Base-by-base conservation (phyloP, 2,797 vertebrate species). In the Protonibea diacanthus region DNA sequence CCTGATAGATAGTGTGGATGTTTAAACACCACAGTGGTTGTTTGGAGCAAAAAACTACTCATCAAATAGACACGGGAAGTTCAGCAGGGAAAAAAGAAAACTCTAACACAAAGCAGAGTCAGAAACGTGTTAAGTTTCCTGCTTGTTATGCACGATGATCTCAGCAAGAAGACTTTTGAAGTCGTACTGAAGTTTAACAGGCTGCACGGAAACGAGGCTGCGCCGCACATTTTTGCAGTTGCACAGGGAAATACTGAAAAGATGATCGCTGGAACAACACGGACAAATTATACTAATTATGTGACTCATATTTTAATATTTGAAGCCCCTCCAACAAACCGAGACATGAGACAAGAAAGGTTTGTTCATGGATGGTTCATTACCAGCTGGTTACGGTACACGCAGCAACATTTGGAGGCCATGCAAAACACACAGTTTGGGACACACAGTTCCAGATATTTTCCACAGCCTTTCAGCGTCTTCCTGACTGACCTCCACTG, bases 341-440 rank as follows among this genome's bases (percentile, higher is more conserved):
- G 21, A 38, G 20, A 45, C 72, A 59, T 0, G 29, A 47, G 27
- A 27, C 25, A 38, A 40, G 27, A 21, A 27, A 6, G 6, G 18
- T 59, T 27, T 61, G 49, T 45, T 68, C 11, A 17, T 38, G 42
- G 61, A 14, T 11, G 21, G 51, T n/a, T 49, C 3, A 42, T 12
- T 10, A 44, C 44, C n/a, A 21, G 51, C n/a, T 23, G 8, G 11
- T 33, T 2, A 45, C 33, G 29, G 14, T 15, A 60, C 33, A n/a
- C 2, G 38, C 27, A 40, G 20, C 9, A 55, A 23, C 47, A 61
- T 40, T 40, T 44, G 5, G 38, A 45, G 27, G 9, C 21, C 29
- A 10, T 71, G 17, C 5, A 58, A 23, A 60, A 27, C 57, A 71
- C 58, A 61, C 21, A 27, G 47, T 38, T 45, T 44, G 58, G 33